Base-by-base conservation (phyloP, 2,888 invertebrate genomes). In the Drosophila leonis region DNA sequence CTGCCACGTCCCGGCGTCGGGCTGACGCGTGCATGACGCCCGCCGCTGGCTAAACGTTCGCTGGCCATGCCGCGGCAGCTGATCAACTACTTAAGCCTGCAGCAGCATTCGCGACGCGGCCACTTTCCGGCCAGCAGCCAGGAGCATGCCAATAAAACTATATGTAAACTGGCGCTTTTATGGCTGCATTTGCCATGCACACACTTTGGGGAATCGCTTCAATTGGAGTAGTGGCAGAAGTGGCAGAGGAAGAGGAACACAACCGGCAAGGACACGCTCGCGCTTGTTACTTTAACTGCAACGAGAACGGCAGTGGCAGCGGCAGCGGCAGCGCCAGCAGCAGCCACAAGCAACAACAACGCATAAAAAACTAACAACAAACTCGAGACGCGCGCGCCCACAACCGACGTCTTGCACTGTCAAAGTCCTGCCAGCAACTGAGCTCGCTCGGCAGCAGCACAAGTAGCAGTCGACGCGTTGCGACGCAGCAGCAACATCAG, bases 1-100 rank as follows among this genome's bases (percentile, higher is more conserved):
- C 92, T 92, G 63, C 92, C 91, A 60, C 92, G 92, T 65, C 92
- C 92, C 67, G 93, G 93, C 64, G 92, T 92, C 39, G 93, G 93
- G 77, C 93, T 93, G 65, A 93, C 92, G 61, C 93, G 92, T 49
- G 93, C 90, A 80, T 92, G 90, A 35, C 93, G 92, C 54, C 88
- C 87, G 10, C 61, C 76, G n/a, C 48, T 71, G 62, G 73, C 56
- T 41, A 67, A 91, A 90, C 93, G 83, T 62, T 89, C 77, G 42
- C 82, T 90, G 5, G 78, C 78, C 82, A 78, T 81, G 39, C 51
- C 49, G 35, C 49, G 35, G 35, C 20, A 49, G 65, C 39, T 48
- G 24, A 8, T 41, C 24, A 20, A 52, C 39, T 15, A 48, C 56
- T 56, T 61, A 55, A 18, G 27, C 51, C 20, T 39, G 24, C 18